phyloP scores from a whole-genome alignment of 1,140 invertebrate genomes.

The Muscidifurax raptorellus region DNA sequence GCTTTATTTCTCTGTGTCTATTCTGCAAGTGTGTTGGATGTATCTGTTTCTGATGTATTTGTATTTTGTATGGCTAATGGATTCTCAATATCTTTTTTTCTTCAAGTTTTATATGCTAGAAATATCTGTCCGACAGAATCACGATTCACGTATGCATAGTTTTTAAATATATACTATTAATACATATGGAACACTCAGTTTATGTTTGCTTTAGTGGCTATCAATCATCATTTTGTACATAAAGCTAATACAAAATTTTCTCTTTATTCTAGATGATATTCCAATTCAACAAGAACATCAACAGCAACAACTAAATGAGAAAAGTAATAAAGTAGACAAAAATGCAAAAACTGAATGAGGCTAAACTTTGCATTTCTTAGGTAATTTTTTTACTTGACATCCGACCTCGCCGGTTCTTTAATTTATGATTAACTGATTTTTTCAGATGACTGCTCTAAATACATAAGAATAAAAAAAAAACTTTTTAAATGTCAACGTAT shows the following conservation, averaged over 20 bases:
- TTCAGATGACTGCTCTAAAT: conserved; percentile 28
- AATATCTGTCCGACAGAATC: not conserved
- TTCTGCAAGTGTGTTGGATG: not conserved
- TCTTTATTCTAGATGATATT: conserved; percentile 50
- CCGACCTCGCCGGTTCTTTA: not conserved
- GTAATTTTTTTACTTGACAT: conserved; percentile 16
- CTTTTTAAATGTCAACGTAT: conserved; percentile 25
- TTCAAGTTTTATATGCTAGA: not conserved
- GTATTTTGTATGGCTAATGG: too few species aligned
- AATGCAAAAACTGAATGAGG: conserved; percentile 28
- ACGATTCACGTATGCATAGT: not conserved
- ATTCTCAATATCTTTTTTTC: not conserved
- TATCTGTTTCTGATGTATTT: not conserved
- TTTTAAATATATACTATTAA: not conserved
- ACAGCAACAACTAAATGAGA: conserved; percentile 40
- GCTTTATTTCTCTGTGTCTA: not conserved
- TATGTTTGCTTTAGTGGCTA: not conserved
- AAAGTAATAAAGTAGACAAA: conserved; percentile 25
- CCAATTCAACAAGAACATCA: conserved; percentile 46
- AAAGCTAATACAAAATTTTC: not conserved
- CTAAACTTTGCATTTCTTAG: conserved; percentile 30
- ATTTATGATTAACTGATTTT: conserved; percentile 2
- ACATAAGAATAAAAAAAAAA: conserved; percentile 9
- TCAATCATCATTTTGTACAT: not conserved
- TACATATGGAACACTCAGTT: not conserved